phyloP scores from a whole-genome alignment of 1,140 invertebrate species.

The Lordiphosa collinella region DNA sequence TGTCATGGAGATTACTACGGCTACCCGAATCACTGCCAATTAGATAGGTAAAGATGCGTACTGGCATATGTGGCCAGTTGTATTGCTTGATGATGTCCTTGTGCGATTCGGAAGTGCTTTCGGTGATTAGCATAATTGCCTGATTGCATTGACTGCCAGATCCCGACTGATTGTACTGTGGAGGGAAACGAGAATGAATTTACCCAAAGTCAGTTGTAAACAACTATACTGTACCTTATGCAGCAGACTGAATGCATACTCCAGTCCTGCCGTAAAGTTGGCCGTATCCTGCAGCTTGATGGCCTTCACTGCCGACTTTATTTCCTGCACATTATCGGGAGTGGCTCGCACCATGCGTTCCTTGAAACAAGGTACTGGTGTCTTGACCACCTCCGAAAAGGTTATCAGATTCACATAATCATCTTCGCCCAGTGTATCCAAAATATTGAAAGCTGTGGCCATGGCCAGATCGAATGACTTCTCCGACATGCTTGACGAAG shows the following conservation, averaged over 20 bases:
- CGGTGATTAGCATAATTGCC: slow-evolving; percentile 97
- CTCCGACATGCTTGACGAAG: slow-evolving; percentile 93
- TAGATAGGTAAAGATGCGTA: slow-evolving; percentile 97
- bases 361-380: slow-evolving; percentile 92
- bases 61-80: slow-evolving; percentile 94
- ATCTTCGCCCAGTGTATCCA: slow-evolving; percentile 97
- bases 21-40: slow-evolving; percentile 95
- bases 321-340: slow-evolving; percentile 90
- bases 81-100: slow-evolving; percentile 86
- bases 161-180: slow-evolving; percentile 88
- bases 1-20: slow-evolving; percentile 91
- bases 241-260: slow-evolving; percentile 94
- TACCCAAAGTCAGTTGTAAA: too few relatives aligned
- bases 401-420: slow-evolving; percentile 98
- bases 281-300: slow-evolving; percentile 88
- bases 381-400: slow-evolving; percentile 87
- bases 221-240: slow-evolving; percentile 84
- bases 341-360: slow-evolving; percentile 94
- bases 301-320: slow-evolving; percentile 87
- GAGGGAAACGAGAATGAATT: slow-evolving; percentile 32
- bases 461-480: slow-evolving; percentile 91
- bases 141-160: slow-evolving; percentile 97
- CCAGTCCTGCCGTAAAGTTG: slow-evolving; percentile 95
- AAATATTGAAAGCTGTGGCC: slow-evolving; percentile 90
- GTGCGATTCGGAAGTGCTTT: slow-evolving; percentile 89